Conservation (phyloP, 2,888 invertebrate species). For the Dicycla oo region DNA sequence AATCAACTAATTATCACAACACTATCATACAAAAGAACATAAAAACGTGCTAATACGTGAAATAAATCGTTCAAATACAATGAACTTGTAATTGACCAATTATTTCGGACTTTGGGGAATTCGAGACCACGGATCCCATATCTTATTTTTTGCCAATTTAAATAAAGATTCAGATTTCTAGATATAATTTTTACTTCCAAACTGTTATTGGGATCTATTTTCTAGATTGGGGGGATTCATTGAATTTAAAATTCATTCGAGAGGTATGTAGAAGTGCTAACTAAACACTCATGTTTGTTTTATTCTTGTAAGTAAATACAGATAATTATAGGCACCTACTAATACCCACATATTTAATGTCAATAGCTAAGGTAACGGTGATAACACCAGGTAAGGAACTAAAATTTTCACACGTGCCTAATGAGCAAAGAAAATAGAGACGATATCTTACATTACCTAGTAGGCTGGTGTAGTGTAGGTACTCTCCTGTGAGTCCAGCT, state of each 20-base stretch:
- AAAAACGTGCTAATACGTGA: slow-evolving; percentile 59
- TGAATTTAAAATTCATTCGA: slow-evolving; percentile 43
- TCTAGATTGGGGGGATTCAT: slow-evolving; percentile 22
- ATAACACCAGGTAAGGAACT: slow-evolving; percentile 70
- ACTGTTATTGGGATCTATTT: slow-evolving; percentile 36
- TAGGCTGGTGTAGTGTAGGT: background rate
- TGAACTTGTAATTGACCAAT: slow-evolving; percentile 59
- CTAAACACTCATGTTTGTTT: slow-evolving; percentile 54
- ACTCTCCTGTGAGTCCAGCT: slow-evolving; percentile 10
- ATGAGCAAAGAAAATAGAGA: slow-evolving; percentile 62
- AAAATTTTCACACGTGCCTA: slow-evolving; percentile 78
- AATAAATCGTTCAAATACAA: slow-evolving; percentile 60
- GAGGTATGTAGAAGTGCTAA: slow-evolving; percentile 52
- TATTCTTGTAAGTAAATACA: slow-evolving; percentile 66
- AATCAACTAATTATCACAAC: slow-evolving; percentile 86
- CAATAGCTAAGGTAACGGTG: slow-evolving; percentile 77
- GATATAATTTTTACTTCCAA: slow-evolving; percentile 30
- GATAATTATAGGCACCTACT: slow-evolving; percentile 70
- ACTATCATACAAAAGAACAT: slow-evolving; percentile 71
- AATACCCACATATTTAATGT: slow-evolving; percentile 70
- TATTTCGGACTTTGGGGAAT: slow-evolving; percentile 44
- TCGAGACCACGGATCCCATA: slow-evolving; percentile 32
- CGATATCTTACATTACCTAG: slow-evolving; percentile 27
- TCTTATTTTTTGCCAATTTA: slow-evolving; percentile 40
- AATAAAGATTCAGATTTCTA: slow-evolving; percentile 38